Evolutionary conservation across 92 coral and sea anemone genomes (phyloP).

Genomic region (Blastomussa wellsi): DNA sequence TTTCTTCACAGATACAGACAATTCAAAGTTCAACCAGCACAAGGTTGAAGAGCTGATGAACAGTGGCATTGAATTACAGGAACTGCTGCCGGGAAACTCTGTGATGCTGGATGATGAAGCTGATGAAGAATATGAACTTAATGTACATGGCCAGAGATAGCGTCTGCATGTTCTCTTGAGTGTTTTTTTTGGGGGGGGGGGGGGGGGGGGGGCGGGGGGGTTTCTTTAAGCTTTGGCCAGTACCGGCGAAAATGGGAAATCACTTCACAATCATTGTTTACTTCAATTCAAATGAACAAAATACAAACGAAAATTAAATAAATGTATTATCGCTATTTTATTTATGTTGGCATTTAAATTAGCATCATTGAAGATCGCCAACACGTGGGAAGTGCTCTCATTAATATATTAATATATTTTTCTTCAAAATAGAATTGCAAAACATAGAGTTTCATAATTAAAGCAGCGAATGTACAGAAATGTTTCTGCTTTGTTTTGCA

Average conservation of each 20-base stretch:
- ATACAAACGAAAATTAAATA: not conserved
- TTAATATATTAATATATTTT: too few relatives aligned
- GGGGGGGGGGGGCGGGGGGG: too few relatives aligned
- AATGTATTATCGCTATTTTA: not conserved
- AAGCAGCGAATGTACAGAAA: too few relatives aligned
- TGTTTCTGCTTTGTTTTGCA: too few relatives aligned
- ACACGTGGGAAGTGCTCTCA: too few relatives aligned
- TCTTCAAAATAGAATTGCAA: too few relatives aligned
- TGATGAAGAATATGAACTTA: constrained; percentile 35
- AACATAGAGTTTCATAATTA: too few relatives aligned
- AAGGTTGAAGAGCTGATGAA: constrained; percentile 21
- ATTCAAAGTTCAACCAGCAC: not conserved
- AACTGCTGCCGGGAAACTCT: constrained; percentile 29
- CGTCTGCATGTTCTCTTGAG: not conserved
- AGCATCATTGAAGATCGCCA: not conserved
- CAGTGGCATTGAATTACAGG: constrained; percentile 37
- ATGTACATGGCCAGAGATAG: constrained; percentile 8
- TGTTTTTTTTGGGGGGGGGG: too few relatives aligned
- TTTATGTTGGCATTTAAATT: not conserved
- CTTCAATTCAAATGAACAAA: not conserved
- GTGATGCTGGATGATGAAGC: constrained; percentile 33
- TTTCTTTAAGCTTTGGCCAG: not conserved
- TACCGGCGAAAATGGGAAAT: not conserved
- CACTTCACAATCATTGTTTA: not conserved
- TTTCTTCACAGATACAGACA: constrained; percentile 24